Evolutionary conservation across 2,113 vertebrate genomes (phyloP).

Genomic region (Pipra filicauda): DNA sequence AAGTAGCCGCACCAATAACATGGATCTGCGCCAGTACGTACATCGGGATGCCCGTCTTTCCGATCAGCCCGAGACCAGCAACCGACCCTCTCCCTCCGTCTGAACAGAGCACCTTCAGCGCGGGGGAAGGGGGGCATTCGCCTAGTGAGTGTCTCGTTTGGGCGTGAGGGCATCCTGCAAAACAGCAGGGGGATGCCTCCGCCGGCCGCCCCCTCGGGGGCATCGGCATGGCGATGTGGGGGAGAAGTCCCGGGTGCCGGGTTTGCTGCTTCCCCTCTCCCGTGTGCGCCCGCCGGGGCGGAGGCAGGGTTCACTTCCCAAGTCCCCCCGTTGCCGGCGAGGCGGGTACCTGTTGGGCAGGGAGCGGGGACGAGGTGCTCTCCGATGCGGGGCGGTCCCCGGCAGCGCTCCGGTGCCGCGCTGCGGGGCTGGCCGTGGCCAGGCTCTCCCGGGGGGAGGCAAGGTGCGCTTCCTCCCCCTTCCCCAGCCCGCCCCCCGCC

Average conservation of each 20-base stretch:
- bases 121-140: no score
- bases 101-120: not conserved
- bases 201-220: not conserved
- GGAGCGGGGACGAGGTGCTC: not conserved
- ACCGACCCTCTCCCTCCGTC: not conserved
- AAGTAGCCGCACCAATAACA: not conserved
- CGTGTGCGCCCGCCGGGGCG: not conserved
- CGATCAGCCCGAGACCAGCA: not conserved
- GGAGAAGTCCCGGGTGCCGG: not conserved
- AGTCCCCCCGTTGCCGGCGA: not conserved
- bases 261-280: not conserved
- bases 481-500: not conserved
- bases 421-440: not conserved
- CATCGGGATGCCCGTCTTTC: not conserved
- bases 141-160: not conserved
- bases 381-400: not conserved
- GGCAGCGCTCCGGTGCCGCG: not conserved
- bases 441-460: not conserved
- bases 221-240: not conserved
- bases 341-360: constrained; percentile 41
- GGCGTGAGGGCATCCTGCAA: not conserved
- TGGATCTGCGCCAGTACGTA: not conserved
- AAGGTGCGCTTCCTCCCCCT: constrained; percentile 34
- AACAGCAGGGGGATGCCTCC: not conserved
- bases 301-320: not conserved